These are phyloP conservation scores for Amphiprion ocellaris DNA, from an alignment of 2,113 vertebrate genomes.

Conservation along the genomic window DNA sequence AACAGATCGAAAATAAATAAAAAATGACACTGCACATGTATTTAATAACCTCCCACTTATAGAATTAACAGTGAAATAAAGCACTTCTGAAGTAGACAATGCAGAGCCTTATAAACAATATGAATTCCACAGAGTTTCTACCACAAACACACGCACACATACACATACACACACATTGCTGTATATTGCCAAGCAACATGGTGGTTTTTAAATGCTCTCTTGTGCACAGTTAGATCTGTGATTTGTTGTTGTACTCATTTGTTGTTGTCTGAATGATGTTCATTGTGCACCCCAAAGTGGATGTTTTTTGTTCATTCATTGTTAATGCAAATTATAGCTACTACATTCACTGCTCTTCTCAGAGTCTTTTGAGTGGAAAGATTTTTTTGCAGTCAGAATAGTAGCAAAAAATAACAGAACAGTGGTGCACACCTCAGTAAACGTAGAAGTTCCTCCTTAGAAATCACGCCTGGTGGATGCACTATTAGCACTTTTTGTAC, in stretches of 20 bases:
- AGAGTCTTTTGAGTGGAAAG: no score
- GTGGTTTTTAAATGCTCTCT: background rate
- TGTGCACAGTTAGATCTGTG: background rate
- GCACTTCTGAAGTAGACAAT: background rate
- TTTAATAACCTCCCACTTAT: background rate
- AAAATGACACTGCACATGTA: background rate
- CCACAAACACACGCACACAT: background rate
- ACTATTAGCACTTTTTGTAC: no score
- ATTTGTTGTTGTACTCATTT: background rate
- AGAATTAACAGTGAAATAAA: background rate
- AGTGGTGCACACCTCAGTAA: no score
- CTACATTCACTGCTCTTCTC: no score
- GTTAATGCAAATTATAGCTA: background rate
- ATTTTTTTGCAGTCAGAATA: no score
- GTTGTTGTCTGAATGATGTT: conserved; percentile 5
- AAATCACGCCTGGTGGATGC: no score
- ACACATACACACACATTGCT: background rate
- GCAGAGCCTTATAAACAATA: background rate
- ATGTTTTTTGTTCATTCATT: conserved; percentile 8
- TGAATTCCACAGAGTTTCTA: background rate
- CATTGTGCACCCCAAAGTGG: background rate
- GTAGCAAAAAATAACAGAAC: no score
- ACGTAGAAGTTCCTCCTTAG: no score
- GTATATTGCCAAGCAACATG: background rate
- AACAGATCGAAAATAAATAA: no score